phyloP scores from a whole-genome alignment of 2,113 vertebrate species.

The Oreochromis aureus region DNA sequence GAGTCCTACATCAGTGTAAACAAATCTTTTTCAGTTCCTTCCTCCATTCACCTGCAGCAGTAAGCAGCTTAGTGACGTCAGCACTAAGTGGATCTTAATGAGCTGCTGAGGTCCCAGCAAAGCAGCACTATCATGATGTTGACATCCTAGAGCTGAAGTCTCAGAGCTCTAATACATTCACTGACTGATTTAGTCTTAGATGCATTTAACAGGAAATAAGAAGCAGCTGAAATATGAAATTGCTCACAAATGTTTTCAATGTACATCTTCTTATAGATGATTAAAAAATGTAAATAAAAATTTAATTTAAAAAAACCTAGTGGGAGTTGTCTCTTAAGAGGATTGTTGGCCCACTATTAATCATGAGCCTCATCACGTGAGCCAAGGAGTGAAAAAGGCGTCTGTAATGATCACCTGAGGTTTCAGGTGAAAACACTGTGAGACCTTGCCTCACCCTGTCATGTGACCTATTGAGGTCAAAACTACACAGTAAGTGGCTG shows the following conservation, averaged over 20 bases:
- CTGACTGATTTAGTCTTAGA: neutral
- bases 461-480: neutral
- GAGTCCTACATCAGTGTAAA: neutral
- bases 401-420: neutral
- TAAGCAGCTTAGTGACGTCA: conserved; percentile 61
- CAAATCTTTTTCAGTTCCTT: neutral
- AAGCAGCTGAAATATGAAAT: neutral
- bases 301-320: neutral
- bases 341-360: neutral
- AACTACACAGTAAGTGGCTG: neutral
- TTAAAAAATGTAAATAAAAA: neutral
- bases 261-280: neutral
- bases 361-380: neutral
- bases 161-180: neutral
- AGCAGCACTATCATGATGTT: neutral
- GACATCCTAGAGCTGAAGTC: neutral
- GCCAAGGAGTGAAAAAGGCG: neutral
- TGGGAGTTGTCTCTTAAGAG: neutral
- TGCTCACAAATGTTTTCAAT: neutral
- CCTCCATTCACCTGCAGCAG: conserved; percentile 35
- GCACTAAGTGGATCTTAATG: conserved; percentile 46
- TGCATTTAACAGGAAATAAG: neutral
- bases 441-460: neutral
- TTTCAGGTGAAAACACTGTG: neutral
- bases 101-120: neutral